Conservation (phyloP, 2,797 vertebrate species). For the Onychomys torridus region DNA sequence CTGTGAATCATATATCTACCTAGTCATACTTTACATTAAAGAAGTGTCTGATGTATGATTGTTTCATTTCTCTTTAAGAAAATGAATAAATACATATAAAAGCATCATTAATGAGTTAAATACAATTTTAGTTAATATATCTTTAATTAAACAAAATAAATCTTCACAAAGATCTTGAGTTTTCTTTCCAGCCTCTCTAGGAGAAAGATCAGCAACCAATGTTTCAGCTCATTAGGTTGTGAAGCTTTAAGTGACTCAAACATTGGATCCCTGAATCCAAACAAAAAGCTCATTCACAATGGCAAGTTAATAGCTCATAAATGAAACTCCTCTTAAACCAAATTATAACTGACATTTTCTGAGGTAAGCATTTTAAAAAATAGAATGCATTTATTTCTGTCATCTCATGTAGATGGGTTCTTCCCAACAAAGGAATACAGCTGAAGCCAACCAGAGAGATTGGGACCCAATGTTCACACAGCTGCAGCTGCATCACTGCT, state of each 20-base stretch:
- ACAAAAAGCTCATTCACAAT: conserved; percentile 46
- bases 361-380: conserved; percentile 7
- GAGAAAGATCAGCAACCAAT: conserved; percentile 37
- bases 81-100: conserved; percentile 60
- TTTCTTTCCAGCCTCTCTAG: not conserved
- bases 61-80: conserved; percentile 62
- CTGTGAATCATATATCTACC: conserved; percentile 36
- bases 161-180: conserved; percentile 35
- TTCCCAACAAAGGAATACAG: not conserved
- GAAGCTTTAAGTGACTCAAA: conserved; percentile 29
- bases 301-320: conserved; percentile 50
- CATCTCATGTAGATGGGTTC: not conserved
- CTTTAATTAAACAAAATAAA: conserved; percentile 62
- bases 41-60: conserved; percentile 37
- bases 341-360: not conserved
- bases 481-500: not conserved
- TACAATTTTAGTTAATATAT: conserved; percentile 57
- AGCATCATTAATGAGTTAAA: conserved; percentile 55
- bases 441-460: not conserved
- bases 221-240: conserved; percentile 6
- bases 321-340: conserved; percentile 6
- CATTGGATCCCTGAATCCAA: conserved; percentile 20
- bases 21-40: conserved; percentile 60
- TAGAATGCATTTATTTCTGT: conserved; percentile 6
- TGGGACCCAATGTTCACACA: not conserved